Base-by-base conservation (phyloP, 2,888 invertebrate species). In the Melipona beecheii region DNA sequence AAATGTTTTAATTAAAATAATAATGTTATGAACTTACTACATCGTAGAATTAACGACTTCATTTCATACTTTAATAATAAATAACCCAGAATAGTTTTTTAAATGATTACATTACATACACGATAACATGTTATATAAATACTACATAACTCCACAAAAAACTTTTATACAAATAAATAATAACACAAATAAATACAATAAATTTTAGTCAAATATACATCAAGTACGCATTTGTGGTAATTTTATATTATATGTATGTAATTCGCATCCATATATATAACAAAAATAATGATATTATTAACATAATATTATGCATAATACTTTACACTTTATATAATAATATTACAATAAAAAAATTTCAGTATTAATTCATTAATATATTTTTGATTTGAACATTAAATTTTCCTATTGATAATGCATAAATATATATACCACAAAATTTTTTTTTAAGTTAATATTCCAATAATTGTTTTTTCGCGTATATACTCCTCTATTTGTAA, bases 91-190 rank as follows among this genome's bases (percentile, higher is more conserved):
- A 56, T 56, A 52, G 4, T 64, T 31, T 64, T 54, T 13, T 19
- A 49, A 1, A 54, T 24, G 36, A 43, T 43, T 24, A 69, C 43
- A 52, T 71, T 24, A 66, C 60, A 52, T 78, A 50, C 56, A 43
- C 62, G 9, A 74, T 54, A 27, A 60, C 36, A 80, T 79, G 24
- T 60, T 64, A 75, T 36, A 62, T 68, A 82, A 19, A 69, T 60
- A 74, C 56, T 49, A 79, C 31, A 73, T 50, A 73, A 76, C 52
- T 19, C 56, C 27, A 62, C 68, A 54, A 64, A 72, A 72, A 19
- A 56, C 15, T 62, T 75, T 62, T 52, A 72, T 65, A 83, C 56
- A 81, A 62, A 72, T 66, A n/a, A 56, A 54, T 75, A 75, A 64
- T 69, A 13, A 27, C 19, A 64, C 58, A 58, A 81, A 58, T 4